A percentile compares a stretch with the other conserved stretches of the same genome.
Conservation (phyloP, 2,797 vertebrate species). For the Denticeps clupeoides region DNA sequence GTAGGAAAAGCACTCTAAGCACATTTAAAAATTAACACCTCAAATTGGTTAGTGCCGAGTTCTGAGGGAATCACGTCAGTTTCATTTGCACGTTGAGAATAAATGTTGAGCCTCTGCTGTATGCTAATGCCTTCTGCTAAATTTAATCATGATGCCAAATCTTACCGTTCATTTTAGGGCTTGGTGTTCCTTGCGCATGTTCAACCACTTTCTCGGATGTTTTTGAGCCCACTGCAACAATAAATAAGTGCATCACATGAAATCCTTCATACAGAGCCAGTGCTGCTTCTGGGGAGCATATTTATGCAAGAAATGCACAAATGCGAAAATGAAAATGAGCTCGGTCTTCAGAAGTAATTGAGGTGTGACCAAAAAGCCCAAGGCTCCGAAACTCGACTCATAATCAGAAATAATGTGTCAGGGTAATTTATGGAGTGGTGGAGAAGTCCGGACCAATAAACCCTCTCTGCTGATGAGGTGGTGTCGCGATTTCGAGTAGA, state of each 20-base stretch:
- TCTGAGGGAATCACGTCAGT: neutral
- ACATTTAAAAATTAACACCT: neutral
- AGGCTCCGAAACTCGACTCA: neutral
- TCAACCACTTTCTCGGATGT: constrained; percentile 80
- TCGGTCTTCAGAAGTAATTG: neutral
- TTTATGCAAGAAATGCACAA: neutral
- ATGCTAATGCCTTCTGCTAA: no score
- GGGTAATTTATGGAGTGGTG: neutral
- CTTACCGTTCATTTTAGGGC: constrained; percentile 87
- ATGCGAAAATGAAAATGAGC: neutral
- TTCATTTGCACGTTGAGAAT: neutral
- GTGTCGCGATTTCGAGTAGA: no score
- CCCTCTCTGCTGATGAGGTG: no score
- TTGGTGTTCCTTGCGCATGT: constrained; percentile 74
- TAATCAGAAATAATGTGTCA: neutral
- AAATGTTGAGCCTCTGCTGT: neutral
- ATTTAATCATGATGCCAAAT: constrained; percentile 24
- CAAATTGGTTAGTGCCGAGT: neutral
- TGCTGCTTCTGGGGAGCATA: neutral
- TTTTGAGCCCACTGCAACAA: constrained; percentile 80
- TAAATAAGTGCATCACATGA: constrained; percentile 31
- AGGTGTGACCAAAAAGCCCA: neutral
- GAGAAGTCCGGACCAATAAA: no score
- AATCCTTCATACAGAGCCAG: neutral
- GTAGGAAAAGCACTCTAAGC: neutral